Base-by-base conservation (phyloP, 1,140 invertebrate genomes). In the Heliconius eleuchia region DNA sequence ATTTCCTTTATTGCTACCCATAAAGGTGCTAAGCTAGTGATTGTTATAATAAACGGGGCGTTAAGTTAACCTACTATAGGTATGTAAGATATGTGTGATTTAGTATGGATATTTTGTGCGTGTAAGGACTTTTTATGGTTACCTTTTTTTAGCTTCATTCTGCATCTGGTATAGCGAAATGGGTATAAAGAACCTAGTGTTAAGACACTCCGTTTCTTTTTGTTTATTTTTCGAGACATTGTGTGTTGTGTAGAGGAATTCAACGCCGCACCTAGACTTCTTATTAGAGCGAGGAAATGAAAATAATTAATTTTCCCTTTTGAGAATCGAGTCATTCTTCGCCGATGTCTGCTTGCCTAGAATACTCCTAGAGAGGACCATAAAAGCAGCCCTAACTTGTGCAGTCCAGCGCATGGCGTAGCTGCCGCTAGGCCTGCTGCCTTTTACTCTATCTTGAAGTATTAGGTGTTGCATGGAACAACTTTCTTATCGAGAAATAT, bases 1-100 rank as follows among this genome's bases (percentile, higher is more conserved):
- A 86, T 85, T 86, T 83, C 83, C 85, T 85, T 86, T 86, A 86
- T 86, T 83, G 80, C 85, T 76, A 73, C 73, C 83, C 85, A 83
- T 86, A 85, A 86, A 86, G 82, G 83, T 85, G 85, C 84, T 84
- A 85, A 83, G 71, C 75, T 71, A 83, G 77, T 86, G 73, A 73
- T 81, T 81, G 80, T 78, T 82, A 85, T 82, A 84, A 84, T 83
- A 85, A 85, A 83, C 76, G 82, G 74, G 73, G 78, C 55, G 71
- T 80, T 73, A 77, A 55, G 37, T 71, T 39, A 46, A 73, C 70
- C 18, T 77, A 39, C 71, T 66, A 71, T 39, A 76, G n/a, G 34
- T 72, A 39, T 19, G 71, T 39, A 72, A n/a, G 37, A 19, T 19
- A 42, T 72, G 71, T 66, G 27, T 66, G 60, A 66, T 66, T 66